Base-by-base conservation (phyloP, 2,113 vertebrate species). In the Oncorhynchus mykiss region DNA sequence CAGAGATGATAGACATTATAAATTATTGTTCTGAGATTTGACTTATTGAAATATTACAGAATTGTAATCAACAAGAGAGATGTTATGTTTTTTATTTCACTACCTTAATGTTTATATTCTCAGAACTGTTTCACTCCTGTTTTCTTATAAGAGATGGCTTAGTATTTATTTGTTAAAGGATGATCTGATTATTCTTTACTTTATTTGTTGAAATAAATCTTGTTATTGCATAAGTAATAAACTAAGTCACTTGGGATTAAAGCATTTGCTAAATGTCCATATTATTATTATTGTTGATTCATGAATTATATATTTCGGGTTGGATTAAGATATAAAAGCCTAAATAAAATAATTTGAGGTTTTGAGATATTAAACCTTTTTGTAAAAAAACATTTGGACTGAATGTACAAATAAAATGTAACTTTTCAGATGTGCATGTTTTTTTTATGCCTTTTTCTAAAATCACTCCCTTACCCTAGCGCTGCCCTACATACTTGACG, bases 321-420 rank as follows among this genome's bases (percentile, higher is more conserved):
- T 67, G 64, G 34, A 8, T 64, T 64, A 16, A 13, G 27, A 77
- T 71, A 75, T 45, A 48, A 77, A 65, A 73, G 72, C 57, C 45
- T 68, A 77, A 81, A 74, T 73, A n/a, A 29, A 78, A 57, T 72
- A 45, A 27, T 31, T 67, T 60, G 45, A 82, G 62, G 67, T 75
- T 48, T 22, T 64, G 2, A 70, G 67, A 66, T 74, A 18, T 54
- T 54, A 4, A 71, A 76, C 29, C 25, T 80, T 54, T 85, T 88
- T 82, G 80, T 83, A 84, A 78, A 65, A 59, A 72, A 69, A 70
- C 78, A 80, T 85, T 78, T 84, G 31, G 86, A 85, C 76, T 77
- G 85, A 90, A 89, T 87, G 78, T 85, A 82, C 48, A 76, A 90
- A 88, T 85, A 77, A 88, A 89, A 78, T n/a, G 11, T 70, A 71